phyloP scores from a whole-genome alignment of 2,888 invertebrate species.

The Stramonita haemastoma region DNA sequence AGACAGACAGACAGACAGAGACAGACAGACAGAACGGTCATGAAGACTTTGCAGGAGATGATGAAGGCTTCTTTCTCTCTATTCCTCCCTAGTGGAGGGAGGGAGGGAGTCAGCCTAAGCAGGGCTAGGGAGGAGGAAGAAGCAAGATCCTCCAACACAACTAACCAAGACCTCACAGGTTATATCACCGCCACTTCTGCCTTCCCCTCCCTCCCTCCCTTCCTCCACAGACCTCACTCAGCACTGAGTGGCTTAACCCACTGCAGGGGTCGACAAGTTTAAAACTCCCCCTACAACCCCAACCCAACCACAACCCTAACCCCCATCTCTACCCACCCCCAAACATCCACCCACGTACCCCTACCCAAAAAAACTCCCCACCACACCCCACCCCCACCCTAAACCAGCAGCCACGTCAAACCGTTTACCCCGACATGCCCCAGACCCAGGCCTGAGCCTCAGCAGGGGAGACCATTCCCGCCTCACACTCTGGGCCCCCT shows the following conservation, averaged over 20 bases:
- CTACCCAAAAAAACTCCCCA: no score
- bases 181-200: neutral
- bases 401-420: neutral
- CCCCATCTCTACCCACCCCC: neutral
- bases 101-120: no score
- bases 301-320: neutral
- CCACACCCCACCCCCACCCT: neutral
- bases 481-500: slow-evolving; percentile 12
- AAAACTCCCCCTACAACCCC: neutral
- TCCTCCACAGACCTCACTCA: neutral
- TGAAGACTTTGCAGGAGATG: no score
- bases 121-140: no score
- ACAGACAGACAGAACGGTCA: neutral
- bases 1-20: neutral
- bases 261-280: neutral
- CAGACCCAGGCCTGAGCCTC: neutral
- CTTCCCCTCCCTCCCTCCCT: neutral
- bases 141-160: no score
- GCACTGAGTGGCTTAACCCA: neutral
- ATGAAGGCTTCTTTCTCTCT: no score
- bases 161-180: no score
- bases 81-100: no score
- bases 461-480: slow-evolving; percentile 30
- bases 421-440: neutral
- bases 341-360: neutral